Base-by-base conservation (phyloP, 2,888 invertebrate species). In the Dynastes maya region DNA sequence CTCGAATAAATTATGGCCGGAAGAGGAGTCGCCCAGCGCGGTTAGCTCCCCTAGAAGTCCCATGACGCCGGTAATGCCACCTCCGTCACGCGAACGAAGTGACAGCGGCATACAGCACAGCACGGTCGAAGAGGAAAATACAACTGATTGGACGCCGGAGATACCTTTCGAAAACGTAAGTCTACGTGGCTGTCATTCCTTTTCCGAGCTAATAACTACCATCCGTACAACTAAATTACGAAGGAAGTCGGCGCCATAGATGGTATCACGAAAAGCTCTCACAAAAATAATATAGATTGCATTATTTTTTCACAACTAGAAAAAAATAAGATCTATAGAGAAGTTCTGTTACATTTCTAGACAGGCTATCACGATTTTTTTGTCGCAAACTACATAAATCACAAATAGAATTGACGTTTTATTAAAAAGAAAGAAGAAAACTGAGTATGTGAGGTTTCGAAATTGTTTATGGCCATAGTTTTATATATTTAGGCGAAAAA, bases 121-220 rank as follows among this genome's bases (percentile, higher is more conserved):
- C 74, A 91, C 92, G 77, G 91, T 92, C 1, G 96, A 96, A 37
- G 96, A 96, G 58, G 96, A 96, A 84, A 92, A 92, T 78, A 93
- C 93, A 0, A 93, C 94, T 0, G 96, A 96, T 84, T 97, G 97
- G 96, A 96, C 93, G 29, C 96, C 97, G 0, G 97, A 97, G 90
- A 96, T 97, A 88, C 97, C 97, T 0, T 97, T 97, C 87, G 95
- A 95, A 90, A 96, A 96, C 89, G 97, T 97, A 90, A 89, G 90
- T 85, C 49, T 22, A 55, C 55, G 55, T 55, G 55, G n/a, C 55
- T 22, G 55, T n/a, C 29, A 27, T 27, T 61, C 61, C 22, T 45
- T 45, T 45, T 11, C 45, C 45, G 45, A 11, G 45, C 45, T 45
- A 45, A 45, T 45, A 45, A 45, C 37, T 37, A 37, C n/a, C 27